Base-by-base conservation (phyloP, 2,888 invertebrate genomes). In the Boloria selene region DNA sequence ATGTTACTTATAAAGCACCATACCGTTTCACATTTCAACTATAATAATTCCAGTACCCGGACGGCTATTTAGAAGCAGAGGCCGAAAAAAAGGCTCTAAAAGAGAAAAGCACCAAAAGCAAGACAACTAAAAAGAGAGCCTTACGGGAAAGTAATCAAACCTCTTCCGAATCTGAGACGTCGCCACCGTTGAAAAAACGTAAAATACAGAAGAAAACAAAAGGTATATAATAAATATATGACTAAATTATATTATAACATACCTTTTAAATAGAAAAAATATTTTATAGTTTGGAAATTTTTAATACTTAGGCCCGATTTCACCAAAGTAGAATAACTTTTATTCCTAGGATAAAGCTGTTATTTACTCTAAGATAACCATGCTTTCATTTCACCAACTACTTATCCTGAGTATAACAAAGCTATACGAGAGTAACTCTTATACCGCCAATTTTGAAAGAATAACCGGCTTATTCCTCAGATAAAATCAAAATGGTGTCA, bases 31-130 rank as follows among this genome's bases (percentile, higher is more conserved):
- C 13, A 38, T 14, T 7, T 45, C 6, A 16, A 18, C 2, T 45
- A 68, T 70, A 44, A 56, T 75, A 44, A 56, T 75, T 78, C 31
- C 77, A 94, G 94, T 96, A 95, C 81, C 96, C 96, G 4, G 95
- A 95, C 26, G 96, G 96, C 3, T 96, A 95, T 77, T 79, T 95
- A 55, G 95, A 95, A 81, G 94, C 94, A 0, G 93, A 94, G 77
- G 93, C 93, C 0, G 90, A 92, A 72, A 93, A 93, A 75, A 86
- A 86, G 74, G 84, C 85, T 0, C 70, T 81, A 0, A 88, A 86
- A 72, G 79, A 80, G 38, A 83, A 83, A 60, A 79, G 75, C 7
- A 73, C 62, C 18, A 82, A 81, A 58, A 69, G 51, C 0, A 69
- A 71, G 2, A 79, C 77, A 4, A 60, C 61, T 49, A 64, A 64